Evolutionary conservation across 2,797 vertebrate species (phyloP), one percentile per base, ranked within the genome.

Genomic region (Myotis daubentonii): DNA sequence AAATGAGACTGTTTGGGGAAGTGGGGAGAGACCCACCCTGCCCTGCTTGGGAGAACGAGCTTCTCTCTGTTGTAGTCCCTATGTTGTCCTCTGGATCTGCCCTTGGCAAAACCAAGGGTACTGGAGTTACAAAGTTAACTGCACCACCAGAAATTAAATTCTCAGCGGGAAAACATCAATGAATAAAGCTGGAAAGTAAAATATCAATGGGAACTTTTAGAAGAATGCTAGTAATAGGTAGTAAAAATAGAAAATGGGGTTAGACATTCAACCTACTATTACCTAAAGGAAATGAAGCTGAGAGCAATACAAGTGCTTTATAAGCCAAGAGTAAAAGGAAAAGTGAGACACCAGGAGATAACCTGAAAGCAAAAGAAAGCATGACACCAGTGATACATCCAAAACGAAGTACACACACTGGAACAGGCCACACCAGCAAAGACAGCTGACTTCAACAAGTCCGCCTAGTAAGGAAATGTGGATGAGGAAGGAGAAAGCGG

Each of bases 31-130:
- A 83, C 53, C 2, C 44, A 36, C 3, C 6, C 22, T n/a, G 44
- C 70, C 6, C 23, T 11, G 0, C 65, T 25, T 17, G 75, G 70
- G 57, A 70, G 23, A 38, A 55, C 0, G 17, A 1, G 8, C 44
- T 20, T 65, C 65, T 8, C 1, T 75, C 25, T 71, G 2, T 13
- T 13, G 6, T 16, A 1, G 1, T n/a, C 12, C 15, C 41, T 6
- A 0, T 1, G 0, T 25, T 49, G 9, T 15, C 41, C 19, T 60
- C 66, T 5, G 9, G 53, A 0, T 49, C 47, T 44, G 5, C 41
- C 5, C 1, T 1, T 5, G 10, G 49, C 8, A 60, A 57, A 75
- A 33, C 57, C 2, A 65, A 8, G 33, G 38, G 20, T 9, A 23
- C 70, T 2, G 51, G 44, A 8, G 1, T 51, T 16, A 83, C 16